Base-by-base conservation (phyloP, 2,888 invertebrate genomes). In the Drosophila ezoana region DNA sequence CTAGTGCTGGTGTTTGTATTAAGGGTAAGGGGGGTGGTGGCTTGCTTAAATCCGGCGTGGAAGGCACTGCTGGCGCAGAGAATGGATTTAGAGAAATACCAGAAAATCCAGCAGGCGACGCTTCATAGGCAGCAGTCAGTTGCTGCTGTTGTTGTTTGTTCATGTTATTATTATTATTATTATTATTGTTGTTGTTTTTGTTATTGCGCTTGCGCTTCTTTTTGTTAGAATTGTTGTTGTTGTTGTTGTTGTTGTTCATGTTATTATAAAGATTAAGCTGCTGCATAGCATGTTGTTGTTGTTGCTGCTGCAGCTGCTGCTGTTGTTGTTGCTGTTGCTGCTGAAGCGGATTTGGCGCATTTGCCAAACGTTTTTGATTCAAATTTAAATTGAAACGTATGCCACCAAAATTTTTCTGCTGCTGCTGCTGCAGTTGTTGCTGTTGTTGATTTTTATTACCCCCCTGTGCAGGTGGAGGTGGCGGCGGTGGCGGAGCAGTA, bases 201-300 rank as follows among this genome's bases (percentile, higher is more conserved):
- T 76, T 95, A 87, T 95, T 95, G 72, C 95, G 94, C 92, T 96
- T 96, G 56, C 96, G 94, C 90, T 96, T 96, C 93, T 96, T 96
- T 93, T 96, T 96, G 38, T 49, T 61, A 45, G 48, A 62, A 40
- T 57, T 82, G 20, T 18, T 20, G n/a, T n/a, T 20, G 20, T 41
- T 60, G 38, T 64, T 74, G 35, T 45, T 63, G 32, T 45, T 78
- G 33, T 40, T 66, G 37, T 44, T 38, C 6, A 71, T 54, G 13
- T 70, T 82, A 49, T 81, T 83, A 62, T 66, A 78, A 2, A 62
- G 28, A 66, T 78, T 70, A 16, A 59, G 40, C 38, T 72, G 73
- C 43, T 84, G 76, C 76, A 69, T 73, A 3, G 60, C 23, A 49
- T 72, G 61, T 10, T 66, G 53, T 16, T 73, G 62, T 8, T 63